A percentile compares a stretch with the other conserved stretches of the same genome.
These are phyloP conservation scores for Limnephilus auricula DNA, from an alignment of 2,888 invertebrate species.

Conservation along the genomic window DNA sequence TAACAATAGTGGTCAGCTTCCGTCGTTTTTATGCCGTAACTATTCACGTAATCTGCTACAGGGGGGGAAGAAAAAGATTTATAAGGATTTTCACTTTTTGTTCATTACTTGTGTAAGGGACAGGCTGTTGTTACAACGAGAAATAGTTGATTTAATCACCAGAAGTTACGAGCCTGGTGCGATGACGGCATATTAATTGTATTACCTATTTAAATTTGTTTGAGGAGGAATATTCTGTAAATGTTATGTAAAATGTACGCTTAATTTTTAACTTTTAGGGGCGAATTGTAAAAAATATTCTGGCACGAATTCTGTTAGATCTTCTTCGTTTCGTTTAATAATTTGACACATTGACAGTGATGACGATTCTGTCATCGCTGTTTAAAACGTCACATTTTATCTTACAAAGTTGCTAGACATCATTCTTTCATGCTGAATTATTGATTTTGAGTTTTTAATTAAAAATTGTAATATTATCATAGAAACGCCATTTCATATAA, in stretches of 20 bases:
- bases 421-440: not conserved
- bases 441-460: not conserved
- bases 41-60: not conserved
- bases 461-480: no score
- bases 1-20: not conserved
- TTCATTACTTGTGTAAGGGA: not conserved
- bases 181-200: not conserved
- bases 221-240: not conserved
- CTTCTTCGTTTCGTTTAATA: not conserved
- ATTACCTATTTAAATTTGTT: not conserved
- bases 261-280: no score
- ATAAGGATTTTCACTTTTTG: not conserved
- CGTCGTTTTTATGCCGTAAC: not conserved
- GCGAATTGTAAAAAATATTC: not conserved
- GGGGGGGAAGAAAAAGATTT: not conserved
- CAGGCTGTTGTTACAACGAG: not conserved
- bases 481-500: no score
- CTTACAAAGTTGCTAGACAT: not conserved
- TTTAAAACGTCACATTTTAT: not conserved
- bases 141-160: not conserved
- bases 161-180: not conserved
- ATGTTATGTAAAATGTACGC: not conserved
- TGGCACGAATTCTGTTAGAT: not conserved
- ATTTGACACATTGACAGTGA: not conserved
- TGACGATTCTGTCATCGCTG: not conserved